Evolutionary conservation across 2,113 vertebrate species (phyloP).

Genomic region (Agapornis roseicollis): DNA sequence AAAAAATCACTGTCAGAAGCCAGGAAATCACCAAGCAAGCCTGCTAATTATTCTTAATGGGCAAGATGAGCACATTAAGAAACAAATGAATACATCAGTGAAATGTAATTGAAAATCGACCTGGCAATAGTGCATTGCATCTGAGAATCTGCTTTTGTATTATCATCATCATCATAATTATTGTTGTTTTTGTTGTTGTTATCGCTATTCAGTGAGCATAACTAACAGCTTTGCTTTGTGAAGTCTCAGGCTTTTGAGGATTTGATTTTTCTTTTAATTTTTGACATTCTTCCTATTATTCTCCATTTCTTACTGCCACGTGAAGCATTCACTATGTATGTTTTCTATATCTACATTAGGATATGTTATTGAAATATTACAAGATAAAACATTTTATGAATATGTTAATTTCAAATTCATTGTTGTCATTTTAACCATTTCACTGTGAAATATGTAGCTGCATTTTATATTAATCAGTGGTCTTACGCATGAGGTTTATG

Average conservation of each 20-base stretch:
- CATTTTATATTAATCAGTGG: neutral
- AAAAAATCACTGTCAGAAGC: slow-evolving; percentile 74
- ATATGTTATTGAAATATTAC: neutral
- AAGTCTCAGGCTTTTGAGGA: slow-evolving; percentile 52
- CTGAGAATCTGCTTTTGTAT: slow-evolving; percentile 75
- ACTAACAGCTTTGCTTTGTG: slow-evolving; percentile 52
- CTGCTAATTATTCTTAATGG: slow-evolving; percentile 85
- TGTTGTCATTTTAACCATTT: neutral
- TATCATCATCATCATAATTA: slow-evolving; percentile 74
- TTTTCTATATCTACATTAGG: neutral
- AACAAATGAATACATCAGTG: slow-evolving; percentile 83
- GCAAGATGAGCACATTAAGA: slow-evolving; percentile 84
- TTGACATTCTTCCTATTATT: slow-evolving; percentile 15
- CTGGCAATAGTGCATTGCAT: slow-evolving; percentile 74
- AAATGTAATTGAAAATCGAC: slow-evolving; percentile 83
- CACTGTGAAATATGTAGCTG: neutral
- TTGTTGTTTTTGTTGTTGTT: slow-evolving; percentile 69
- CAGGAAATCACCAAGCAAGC: slow-evolving; percentile 80
- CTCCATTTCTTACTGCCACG: slow-evolving; percentile 23
- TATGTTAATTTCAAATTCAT: neutral
- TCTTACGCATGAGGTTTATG: neutral
- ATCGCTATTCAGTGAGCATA: slow-evolving; percentile 60
- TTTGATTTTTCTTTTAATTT: slow-evolving; percentile 63
- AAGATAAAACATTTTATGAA: neutral
- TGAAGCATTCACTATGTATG: neutral